phyloP scores from a whole-genome alignment of 2,113 vertebrate species.

The Eclectus roratus region DNA sequence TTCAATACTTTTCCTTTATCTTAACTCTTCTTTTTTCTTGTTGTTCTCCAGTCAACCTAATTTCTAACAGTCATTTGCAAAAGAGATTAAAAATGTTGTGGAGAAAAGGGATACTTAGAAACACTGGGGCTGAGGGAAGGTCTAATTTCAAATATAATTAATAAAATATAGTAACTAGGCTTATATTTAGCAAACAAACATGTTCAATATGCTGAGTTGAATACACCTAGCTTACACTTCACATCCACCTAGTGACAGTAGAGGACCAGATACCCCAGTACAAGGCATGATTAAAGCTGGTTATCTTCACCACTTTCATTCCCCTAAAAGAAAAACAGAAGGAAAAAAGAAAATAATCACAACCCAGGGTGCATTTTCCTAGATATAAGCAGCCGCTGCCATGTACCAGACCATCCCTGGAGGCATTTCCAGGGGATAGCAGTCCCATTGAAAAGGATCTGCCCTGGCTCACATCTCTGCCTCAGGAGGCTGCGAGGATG shows the following conservation, averaged over 20 bases:
- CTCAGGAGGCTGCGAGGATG: not conserved
- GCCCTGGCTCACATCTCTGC: not conserved
- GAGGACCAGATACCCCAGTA: not conserved
- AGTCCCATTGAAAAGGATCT: not conserved
- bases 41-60: rapidly evolving
- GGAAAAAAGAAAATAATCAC: rapidly evolving
- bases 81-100: not conserved
- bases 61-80: not conserved
- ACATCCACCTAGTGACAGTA: not conserved
- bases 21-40: not conserved
- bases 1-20: not conserved
- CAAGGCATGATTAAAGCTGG: not conserved
- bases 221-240: not conserved
- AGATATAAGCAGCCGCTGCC: not conserved
- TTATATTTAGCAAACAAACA: not conserved
- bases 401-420: rapidly evolving
- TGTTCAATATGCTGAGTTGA: not conserved
- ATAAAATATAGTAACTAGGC: not conserved
- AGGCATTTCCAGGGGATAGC: not conserved
- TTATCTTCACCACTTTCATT: not conserved
- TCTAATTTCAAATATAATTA: not conserved
- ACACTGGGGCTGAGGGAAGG: rapidly evolving
- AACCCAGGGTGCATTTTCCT: not conserved
- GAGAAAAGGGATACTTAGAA: not conserved
- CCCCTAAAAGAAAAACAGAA: not conserved